Percentiles rank a stretch among this genome's conserved stretches.
Evolutionary conservation across 2,888 invertebrate species (phyloP).

Genomic region (Lasioglossum pauxillum): DNA sequence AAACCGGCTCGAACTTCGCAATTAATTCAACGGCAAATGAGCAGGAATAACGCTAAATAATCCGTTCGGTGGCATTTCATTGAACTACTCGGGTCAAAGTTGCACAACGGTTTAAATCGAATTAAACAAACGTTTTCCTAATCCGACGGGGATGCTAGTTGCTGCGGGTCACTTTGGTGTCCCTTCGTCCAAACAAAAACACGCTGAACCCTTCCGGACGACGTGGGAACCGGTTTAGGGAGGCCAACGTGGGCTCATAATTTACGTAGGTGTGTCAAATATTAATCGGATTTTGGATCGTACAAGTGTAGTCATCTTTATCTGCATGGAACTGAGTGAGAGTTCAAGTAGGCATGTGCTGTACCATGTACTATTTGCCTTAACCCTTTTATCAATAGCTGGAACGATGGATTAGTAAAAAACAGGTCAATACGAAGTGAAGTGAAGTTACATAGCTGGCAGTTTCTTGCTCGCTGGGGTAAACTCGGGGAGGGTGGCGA

Average conservation of each 20-base stretch:
- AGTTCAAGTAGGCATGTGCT: not conserved
- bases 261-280: not conserved
- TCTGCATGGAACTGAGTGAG: not conserved
- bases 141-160: not conserved
- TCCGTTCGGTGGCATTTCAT: not conserved
- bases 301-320: not conserved
- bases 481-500: too few species aligned
- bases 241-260: slow-evolving; percentile 9
- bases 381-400: not conserved
- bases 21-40: not conserved
- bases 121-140: slow-evolving; percentile 12
- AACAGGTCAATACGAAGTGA: too few species aligned
- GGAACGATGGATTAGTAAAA: not conserved
- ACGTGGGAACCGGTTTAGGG: not conserved
- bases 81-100: not conserved
- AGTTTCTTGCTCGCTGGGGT: too few species aligned
- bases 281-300: not conserved
- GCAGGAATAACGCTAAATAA: not conserved
- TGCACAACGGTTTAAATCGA: slow-evolving; percentile 4
- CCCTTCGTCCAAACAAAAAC: slow-evolving; percentile 21
- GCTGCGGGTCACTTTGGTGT: not conserved
- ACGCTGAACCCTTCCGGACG: too few species aligned
- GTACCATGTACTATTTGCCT: not conserved
- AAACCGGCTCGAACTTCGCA: not conserved
- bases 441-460: too few species aligned